phyloP scores from a whole-genome alignment of 2,888 invertebrate species.

The Blera fallax region DNA sequence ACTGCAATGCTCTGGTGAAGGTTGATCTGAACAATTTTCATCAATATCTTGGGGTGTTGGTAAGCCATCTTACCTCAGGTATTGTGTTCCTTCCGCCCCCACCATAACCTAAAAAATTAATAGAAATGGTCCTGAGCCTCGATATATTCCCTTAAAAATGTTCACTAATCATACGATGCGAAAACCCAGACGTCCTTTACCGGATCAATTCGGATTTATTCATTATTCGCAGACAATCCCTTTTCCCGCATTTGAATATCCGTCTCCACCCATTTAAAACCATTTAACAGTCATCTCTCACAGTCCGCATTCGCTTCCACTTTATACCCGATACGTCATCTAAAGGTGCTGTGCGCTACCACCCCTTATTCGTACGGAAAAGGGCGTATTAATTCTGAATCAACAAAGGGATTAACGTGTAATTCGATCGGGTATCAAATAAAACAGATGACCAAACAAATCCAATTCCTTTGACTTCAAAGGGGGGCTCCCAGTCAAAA shows the following conservation, averaged over 20 bases:
- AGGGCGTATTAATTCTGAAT: slow-evolving; percentile 70
- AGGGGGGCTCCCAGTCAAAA: slow-evolving; percentile 18
- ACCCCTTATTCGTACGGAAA: not conserved
- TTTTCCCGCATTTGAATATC: not conserved
- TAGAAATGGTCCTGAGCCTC: too few relatives aligned
- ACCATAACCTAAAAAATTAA: too few relatives aligned
- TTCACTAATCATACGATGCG: slow-evolving; percentile 30
- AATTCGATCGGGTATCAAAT: slow-evolving; percentile 73
- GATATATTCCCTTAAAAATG: not conserved
- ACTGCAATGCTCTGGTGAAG: too few relatives aligned
- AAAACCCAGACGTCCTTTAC: slow-evolving; percentile 59
- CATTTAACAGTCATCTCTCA: slow-evolving; percentile 50
- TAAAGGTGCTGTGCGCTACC: slow-evolving; percentile 55
- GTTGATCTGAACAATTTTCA: too few relatives aligned
- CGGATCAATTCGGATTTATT: slow-evolving; percentile 44
- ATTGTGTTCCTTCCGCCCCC: too few relatives aligned
- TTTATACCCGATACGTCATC: slow-evolving; percentile 69
- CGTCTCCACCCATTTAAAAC: slow-evolving; percentile 20
- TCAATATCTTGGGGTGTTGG: too few relatives aligned
- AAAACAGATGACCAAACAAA: slow-evolving; percentile 73
- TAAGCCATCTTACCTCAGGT: too few relatives aligned
- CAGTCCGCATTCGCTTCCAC: slow-evolving; percentile 7
- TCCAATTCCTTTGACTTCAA: slow-evolving; percentile 70
- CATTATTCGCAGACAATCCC: slow-evolving; percentile 63
- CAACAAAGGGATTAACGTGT: slow-evolving; percentile 72